phyloP scores from a whole-genome alignment of 2,888 invertebrate genomes.

The Heliconius erato region DNA sequence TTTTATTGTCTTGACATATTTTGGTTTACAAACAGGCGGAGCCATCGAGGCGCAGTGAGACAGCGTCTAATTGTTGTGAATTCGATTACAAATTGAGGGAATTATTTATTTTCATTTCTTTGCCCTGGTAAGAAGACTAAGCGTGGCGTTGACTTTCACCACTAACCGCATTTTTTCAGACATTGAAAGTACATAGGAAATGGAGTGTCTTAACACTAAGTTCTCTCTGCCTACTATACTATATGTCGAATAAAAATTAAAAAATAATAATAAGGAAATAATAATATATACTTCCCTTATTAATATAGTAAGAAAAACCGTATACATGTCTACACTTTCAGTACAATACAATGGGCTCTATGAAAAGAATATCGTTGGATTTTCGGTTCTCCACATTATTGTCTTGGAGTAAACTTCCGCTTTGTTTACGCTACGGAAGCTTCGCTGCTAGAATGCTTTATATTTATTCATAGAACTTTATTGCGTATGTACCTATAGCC shows the following conservation, averaged over 20 bases:
- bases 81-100: background rate
- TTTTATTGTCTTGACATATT: background rate
- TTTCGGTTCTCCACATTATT: conserved; percentile 10
- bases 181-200: background rate
- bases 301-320: background rate
- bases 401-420: conserved; percentile 9
- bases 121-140: background rate
- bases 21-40: background rate
- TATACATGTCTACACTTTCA: background rate
- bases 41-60: background rate
- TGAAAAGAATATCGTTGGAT: conserved; percentile 46
- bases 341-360: conserved; percentile 42
- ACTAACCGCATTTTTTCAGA: background rate
- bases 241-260: background rate
- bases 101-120: background rate
- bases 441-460: conserved; percentile 1
- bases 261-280: background rate
- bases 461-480: background rate
- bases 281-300: background rate
- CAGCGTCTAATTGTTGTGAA: background rate
- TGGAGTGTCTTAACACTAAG: background rate
- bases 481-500: background rate
- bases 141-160: background rate
- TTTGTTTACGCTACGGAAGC: conserved; percentile 13
- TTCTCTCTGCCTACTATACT: background rate